A percentile compares a stretch with the other conserved stretches of the same genome.
Conservation (phyloP, 2,113 vertebrate genomes). For the Apteryx mantelli region DNA sequence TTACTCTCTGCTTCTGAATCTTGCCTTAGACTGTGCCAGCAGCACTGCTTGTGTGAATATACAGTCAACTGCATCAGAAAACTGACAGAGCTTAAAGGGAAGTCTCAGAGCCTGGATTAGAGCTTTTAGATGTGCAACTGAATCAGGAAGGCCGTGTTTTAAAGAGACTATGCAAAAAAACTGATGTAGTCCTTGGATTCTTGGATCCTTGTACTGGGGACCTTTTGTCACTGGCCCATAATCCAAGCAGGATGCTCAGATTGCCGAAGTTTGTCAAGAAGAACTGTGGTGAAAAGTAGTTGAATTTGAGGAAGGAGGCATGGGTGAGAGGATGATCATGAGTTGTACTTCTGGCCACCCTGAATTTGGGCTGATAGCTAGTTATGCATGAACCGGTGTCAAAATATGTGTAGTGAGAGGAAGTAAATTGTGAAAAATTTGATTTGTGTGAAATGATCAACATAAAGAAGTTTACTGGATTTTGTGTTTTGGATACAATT, state of each 20-base stretch:
- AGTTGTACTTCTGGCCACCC: too few species aligned
- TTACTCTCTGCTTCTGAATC: neutral
- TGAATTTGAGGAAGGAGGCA: neutral
- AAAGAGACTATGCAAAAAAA: neutral
- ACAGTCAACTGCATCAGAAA: neutral
- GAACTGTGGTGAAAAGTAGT: neutral
- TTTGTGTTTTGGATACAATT: neutral
- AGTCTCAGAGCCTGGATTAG: neutral
- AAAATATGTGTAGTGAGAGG: neutral
- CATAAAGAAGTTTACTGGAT: neutral
- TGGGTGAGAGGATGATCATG: too few species aligned
- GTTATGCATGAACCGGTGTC: neutral
- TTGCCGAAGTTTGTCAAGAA: neutral
- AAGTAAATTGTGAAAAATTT: neutral
- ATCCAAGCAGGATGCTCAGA: neutral
- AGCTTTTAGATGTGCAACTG: neutral
- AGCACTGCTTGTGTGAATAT: neutral
- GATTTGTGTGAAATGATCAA: neutral
- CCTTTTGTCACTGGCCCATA: neutral
- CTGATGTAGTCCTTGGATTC: neutral
- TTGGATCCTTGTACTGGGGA: neutral
- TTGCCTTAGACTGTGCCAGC: neutral
- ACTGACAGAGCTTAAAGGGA: neutral
- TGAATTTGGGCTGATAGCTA: neutral
- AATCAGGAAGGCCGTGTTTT: neutral